Base-by-base conservation (phyloP, 2,888 invertebrate species). In the Acronicta aceris region DNA sequence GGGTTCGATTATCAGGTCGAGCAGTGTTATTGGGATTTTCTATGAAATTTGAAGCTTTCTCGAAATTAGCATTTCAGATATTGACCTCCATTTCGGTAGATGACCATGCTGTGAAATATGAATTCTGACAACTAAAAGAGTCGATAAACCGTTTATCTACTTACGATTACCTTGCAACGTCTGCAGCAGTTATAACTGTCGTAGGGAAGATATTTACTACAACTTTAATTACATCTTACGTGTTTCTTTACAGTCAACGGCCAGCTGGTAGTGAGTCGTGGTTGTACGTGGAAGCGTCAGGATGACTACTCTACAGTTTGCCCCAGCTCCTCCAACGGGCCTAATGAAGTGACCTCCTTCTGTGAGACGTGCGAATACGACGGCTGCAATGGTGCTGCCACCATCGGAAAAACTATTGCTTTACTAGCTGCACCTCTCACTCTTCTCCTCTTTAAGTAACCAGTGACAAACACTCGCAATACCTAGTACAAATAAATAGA, bases 331-430 rank as follows among this genome's bases (percentile, higher is more conserved):
- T 86, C 89, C 38, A 93, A 92, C 61, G 91, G 94, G 1, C 89
- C 90, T 53, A 93, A 95, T 73, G 95, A 95, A 73, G 89, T 94
- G 16, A 90, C 95, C 45, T 92, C 95, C 47, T 96, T 95, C 89
- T 97, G 97, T 76, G 95, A 95, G 81, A 96, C 96, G 58, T 97
- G 97, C 83, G 96, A 96, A 59, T 95, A 95, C 33, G 96, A 97
- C 72, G 95, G 96, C 3, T 97, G 97, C 90, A 97, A 97, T 79
- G 92, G 95, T 1, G 96, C 95, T 3, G 84, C 92, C 3, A 85
- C 93, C 12, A 78, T 95, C 47, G 91, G 91, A 70, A 92, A 89
- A 58, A 93, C 95, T 13, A 59, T 93, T 27, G 91, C 95, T 0
- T 76, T 95, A 21, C 76, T 95, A 36, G 65, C 90, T 16, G 92